Base-by-base conservation (phyloP, 92 coral and sea anemone species). In the Epizoanthus illoricatus region DNA sequence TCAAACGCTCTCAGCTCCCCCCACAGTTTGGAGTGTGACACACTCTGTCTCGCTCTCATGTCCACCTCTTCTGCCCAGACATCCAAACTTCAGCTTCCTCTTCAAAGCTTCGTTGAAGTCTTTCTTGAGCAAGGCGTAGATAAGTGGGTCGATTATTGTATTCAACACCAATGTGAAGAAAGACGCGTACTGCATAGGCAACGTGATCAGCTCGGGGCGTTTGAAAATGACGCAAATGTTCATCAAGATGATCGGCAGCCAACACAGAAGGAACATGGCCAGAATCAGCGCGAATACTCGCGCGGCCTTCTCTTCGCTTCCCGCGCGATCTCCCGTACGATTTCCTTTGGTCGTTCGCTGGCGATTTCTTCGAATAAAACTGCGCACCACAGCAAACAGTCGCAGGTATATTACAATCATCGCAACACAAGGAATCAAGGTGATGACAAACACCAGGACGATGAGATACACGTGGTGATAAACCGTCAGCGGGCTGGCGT, bases 211-310 rank as follows among this genome's bases (percentile, higher is more conserved):
- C 39, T 93, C 84, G 42, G 17, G 54, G 73, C 85, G 89, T 76
- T 91, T 72, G 47, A 90, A 86, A 49, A 90, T 87, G 21, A 80
- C 85, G 54, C 91, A 91, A 56, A 86, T 88, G 64, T 93, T 93
- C 79, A 93, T 90, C 86, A 89, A 90, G 24, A 93, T 88, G 10
- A 93, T 87, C 3, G 97, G 97, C 21, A 92, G 78, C 97, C 97
- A 93, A 60, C 97, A 90, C 0, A 93, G 78, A 0, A 90, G 83
- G 59, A 93, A 93, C 85, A 87, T 93, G 7, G 87, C 94, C 15
- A 93, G 75, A 47, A 93, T 91, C 13, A 91, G 82, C 10, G 97
- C 97, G 49, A 93, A 93, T 5, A 93, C 94, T 7, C 89, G 79
- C 12, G 92, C 88, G 0, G 97, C 92, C 64, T 93, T 93, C 52